Percentiles rank a stretch among this genome's conserved stretches.
Evolutionary conservation across 2,113 vertebrate species (phyloP).

Genomic region (Prietella phreatophila): DNA sequence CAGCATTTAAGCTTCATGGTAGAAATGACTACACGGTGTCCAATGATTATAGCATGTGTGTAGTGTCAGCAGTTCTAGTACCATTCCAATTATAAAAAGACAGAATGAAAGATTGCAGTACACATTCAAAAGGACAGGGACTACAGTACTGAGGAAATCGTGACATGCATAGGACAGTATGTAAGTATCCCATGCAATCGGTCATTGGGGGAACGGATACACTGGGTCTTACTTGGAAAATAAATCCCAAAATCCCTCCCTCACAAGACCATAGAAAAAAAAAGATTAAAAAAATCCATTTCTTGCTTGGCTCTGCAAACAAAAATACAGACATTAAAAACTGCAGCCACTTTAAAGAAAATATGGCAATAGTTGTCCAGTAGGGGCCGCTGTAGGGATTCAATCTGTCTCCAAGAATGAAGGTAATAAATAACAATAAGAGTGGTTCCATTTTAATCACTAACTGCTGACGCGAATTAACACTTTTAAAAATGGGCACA

Average conservation of each 20-base stretch:
- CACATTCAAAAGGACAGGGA: conserved; percentile 58
- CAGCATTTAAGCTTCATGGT: conserved; percentile 3
- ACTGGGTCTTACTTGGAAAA: conserved; percentile 55
- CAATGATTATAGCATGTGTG: conserved; percentile 20
- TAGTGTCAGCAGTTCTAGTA: conserved; percentile 46
- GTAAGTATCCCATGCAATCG: conserved; percentile 44
- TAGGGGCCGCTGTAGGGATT: conserved; percentile 65
- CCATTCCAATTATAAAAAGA: conserved; percentile 18
- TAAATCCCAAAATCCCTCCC: conserved; percentile 37
- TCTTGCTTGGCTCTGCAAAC: conserved; percentile 63
- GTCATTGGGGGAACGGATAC: neutral
- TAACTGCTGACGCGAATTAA: conserved; percentile 57
- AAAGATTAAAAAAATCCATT: conserved; percentile 33
- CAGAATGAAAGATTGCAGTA: conserved; percentile 37
- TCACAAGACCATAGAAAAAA: conserved; percentile 34
- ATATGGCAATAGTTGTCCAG: conserved; percentile 76
- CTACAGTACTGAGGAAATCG: conserved; percentile 38
- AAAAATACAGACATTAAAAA: conserved; percentile 86
- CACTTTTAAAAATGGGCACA: conserved; percentile 71
- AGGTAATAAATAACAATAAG: conserved; percentile 65
- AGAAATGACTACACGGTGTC: conserved; percentile 34
- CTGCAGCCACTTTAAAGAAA: conserved; percentile 74
- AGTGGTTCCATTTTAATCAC: conserved; percentile 42
- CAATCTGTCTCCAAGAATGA: conserved; percentile 46
- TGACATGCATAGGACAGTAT: conserved; percentile 38